phyloP scores from a whole-genome alignment of 2,797 vertebrate genomes.

The Lates japonicus region DNA sequence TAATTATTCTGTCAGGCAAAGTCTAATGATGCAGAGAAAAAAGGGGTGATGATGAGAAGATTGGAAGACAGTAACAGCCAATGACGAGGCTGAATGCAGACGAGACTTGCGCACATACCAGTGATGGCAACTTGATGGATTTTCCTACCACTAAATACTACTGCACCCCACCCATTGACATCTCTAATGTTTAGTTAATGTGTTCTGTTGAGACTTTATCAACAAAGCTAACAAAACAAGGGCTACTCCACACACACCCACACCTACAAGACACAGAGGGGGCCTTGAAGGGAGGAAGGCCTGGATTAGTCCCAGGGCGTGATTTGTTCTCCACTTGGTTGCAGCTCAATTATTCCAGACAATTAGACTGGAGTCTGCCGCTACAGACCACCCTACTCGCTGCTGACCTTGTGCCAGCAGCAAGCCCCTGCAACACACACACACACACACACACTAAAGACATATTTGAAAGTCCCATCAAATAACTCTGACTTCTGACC shows the following conservation, averaged over 20 bases:
- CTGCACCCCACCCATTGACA: constrained; percentile 52
- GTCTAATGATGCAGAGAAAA: constrained; percentile 16
- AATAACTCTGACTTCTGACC: constrained; percentile 63
- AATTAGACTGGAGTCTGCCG: constrained; percentile 82
- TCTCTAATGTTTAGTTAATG: constrained; percentile 54
- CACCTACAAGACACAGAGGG: constrained; percentile 60
- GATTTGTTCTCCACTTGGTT: constrained; percentile 82
- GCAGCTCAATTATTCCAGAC: constrained; percentile 86
- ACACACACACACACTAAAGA: constrained; percentile 32
- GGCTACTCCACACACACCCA: constrained; percentile 59
- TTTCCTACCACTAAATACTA: constrained; percentile 58
- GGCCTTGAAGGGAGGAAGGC: constrained; percentile 72
- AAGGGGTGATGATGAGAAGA: constrained; percentile 31
- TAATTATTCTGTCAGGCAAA: constrained; percentile 33
- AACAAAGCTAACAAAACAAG: constrained; percentile 59
- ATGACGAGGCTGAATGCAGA: constrained; percentile 17
- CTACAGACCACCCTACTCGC: constrained; percentile 80
- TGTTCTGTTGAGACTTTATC: constrained; percentile 63
- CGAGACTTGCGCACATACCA: constrained; percentile 14
- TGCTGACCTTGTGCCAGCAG: constrained; percentile 76
- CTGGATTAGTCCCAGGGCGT: constrained; percentile 80
- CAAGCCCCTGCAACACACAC: constrained; percentile 27
- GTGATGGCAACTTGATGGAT: constrained; percentile 39
- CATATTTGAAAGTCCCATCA: constrained; percentile 40
- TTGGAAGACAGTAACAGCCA: neutral